Base-by-base conservation (phyloP, 1,140 invertebrate species). In the Atopsyche davidsoni region DNA sequence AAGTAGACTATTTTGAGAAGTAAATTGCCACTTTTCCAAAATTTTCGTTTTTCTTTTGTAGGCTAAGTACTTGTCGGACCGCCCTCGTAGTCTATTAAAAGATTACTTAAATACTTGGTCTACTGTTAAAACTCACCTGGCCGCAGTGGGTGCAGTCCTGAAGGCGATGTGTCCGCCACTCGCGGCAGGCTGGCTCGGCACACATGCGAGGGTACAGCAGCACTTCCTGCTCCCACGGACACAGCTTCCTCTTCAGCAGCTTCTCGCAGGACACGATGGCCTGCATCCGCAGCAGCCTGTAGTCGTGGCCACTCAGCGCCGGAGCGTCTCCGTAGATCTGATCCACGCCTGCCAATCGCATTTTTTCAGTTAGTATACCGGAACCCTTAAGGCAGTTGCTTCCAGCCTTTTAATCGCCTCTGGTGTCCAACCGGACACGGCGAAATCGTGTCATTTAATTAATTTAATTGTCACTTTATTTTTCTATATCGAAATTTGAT, bases 181-280 rank as follows among this genome's bases (percentile, higher is more conserved):
- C 71, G 7, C 76, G 65, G 42, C 79, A 80, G 11, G 55, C 60
- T 1, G 60, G 53, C 32, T 70, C 63, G 3, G 64, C 60, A 58
- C 84, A 87, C 2, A 81, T 66, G 17, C 76, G 69, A 0, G 83
- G 81, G 59, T 83, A 86, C 2, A 86, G 63, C 3, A 87, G 60
- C 0, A 81, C 75, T 57, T 86, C 85, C 42, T 76, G 77, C 58
- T 87, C 83, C 67, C 78, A 83, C 0, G 80, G 70, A 9, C 77
- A 66, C 17, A 86, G 57, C 4, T 63, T 60, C 24, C 83, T 72
- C 28, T 75, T 75, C 2, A 85, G 60, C 1, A 69, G 65, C 34
- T 75, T 70, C 56, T 83, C 77, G 38, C 80, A 72, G 2, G 77
- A 71, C 0, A 75, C 68, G 25, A 85, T 77, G 55, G 77, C 68